Evolutionary conservation across 1,140 invertebrate genomes (phyloP).

Genomic region (Neodiprion lecontei): DNA sequence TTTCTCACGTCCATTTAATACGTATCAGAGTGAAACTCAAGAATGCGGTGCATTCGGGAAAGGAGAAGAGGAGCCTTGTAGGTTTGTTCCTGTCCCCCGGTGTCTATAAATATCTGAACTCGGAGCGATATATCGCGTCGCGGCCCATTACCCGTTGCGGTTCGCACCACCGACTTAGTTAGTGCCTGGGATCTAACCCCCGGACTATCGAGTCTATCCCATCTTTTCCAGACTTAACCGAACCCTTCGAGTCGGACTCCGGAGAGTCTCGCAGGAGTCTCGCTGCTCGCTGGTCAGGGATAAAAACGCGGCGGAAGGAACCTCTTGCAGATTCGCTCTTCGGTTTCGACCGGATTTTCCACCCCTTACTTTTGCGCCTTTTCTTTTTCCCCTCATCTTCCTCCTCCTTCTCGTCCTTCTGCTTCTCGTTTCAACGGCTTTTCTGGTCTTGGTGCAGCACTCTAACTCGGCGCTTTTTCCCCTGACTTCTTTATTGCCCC

Average conservation of each 20-base stretch:
- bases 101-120: constrained; percentile 42
- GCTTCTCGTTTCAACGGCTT: neutral
- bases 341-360: neutral
- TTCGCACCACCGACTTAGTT: constrained; percentile 13
- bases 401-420: neutral
- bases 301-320: neutral
- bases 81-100: constrained; percentile 23
- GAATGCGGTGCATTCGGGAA: neutral
- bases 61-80: neutral
- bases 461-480: neutral
- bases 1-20: too few relatives aligned
- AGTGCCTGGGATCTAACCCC: constrained; percentile 17
- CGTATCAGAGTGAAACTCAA: too few relatives aligned
- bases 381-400: neutral
- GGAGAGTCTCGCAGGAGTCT: neutral
- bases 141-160: constrained; percentile 29
- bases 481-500: neutral
- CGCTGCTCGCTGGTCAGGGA: neutral
- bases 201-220: neutral
- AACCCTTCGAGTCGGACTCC: neutral
- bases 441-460: neutral
- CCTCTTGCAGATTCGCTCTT: neutral
- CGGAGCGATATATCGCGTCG: constrained; percentile 35
- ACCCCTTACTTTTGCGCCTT: neutral
- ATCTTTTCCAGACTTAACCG: neutral